Percentiles rank a stretch among this genome's conserved stretches.
phyloP scores from a whole-genome alignment of 64 coral and sea anemone genomes.

The Exaiptasia diaphana region DNA sequence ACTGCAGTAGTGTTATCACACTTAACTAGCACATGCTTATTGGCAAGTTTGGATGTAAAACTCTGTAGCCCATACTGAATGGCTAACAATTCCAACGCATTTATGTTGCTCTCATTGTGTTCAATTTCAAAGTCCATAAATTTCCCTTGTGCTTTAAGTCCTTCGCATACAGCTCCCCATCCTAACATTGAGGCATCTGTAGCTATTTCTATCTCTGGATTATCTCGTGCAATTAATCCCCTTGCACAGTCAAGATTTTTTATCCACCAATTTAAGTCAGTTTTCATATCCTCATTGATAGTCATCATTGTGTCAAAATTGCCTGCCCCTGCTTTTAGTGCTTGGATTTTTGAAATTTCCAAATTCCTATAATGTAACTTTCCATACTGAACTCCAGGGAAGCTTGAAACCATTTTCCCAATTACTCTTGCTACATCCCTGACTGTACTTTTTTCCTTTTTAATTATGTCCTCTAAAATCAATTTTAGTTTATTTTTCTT shows the following conservation, averaged over 20 bases:
- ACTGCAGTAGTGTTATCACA: slow-evolving; percentile 33
- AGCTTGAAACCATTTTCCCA: slow-evolving; percentile 4
- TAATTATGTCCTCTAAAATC: background rate
- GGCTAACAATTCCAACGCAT: background rate
- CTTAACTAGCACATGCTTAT: background rate
- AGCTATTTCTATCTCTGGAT: background rate
- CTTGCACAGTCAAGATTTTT: background rate
- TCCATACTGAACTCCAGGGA: slow-evolving; percentile 23
- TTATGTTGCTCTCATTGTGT: background rate
- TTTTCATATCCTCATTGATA: background rate
- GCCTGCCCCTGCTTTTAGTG: slow-evolving; percentile 6
- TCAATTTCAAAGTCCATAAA: background rate
- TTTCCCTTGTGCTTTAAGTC: background rate
- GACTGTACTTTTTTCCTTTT: background rate
- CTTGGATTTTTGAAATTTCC: background rate
- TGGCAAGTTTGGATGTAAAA: background rate
- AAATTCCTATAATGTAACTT: slow-evolving; percentile 3
- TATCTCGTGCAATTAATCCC: background rate
- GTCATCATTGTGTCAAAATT: background rate
- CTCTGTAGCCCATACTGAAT: background rate
- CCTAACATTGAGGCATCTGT: background rate
- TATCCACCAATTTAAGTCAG: slow-evolving; percentile 12
- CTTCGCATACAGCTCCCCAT: background rate
- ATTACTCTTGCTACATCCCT: slow-evolving; percentile 1
- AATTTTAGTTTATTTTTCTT: background rate